Conservation (phyloP, 2,797 vertebrate species). For the Anas capensis region DNA sequence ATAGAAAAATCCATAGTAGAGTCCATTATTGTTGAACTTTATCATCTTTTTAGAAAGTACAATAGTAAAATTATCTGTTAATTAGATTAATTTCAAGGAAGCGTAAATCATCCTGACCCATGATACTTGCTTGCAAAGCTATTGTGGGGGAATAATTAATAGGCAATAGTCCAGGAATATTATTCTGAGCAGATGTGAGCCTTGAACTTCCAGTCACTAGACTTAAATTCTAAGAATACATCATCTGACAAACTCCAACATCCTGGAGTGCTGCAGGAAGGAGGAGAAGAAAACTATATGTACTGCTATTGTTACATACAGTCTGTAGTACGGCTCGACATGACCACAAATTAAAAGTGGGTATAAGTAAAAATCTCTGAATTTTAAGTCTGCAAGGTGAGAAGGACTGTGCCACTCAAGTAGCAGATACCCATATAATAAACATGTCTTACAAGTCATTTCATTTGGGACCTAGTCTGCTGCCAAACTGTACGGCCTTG, state of each 20-base stretch:
- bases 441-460: background rate
- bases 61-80: conserved; percentile 68
- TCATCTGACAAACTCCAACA: background rate
- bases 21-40: conserved; percentile 67
- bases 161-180: conserved; percentile 46
- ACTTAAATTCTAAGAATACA: conserved; percentile 43
- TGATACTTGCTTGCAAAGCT: conserved; percentile 60
- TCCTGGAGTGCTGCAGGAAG: background rate
- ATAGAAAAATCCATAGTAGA: conserved; percentile 67
- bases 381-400: conserved; percentile 6
- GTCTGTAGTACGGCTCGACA: background rate
- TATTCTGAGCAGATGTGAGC: conserved; percentile 23
- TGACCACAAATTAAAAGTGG: background rate
- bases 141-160: conserved; percentile 60
- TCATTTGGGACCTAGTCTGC: background rate
- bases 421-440: background rate
- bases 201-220: conserved; percentile 59
- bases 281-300: background rate
- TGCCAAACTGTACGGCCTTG: background rate
- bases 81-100: conserved; percentile 72
- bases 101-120: conserved; percentile 63
- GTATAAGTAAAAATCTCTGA: background rate
- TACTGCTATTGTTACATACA: background rate
- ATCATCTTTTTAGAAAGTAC: conserved; percentile 55
- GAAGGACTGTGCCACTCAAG: background rate